Evolutionary conservation across 2,113 vertebrate genomes (phyloP), one percentile per base, ranked within the genome.

Genomic region (Lamprotornis superbus): DNA sequence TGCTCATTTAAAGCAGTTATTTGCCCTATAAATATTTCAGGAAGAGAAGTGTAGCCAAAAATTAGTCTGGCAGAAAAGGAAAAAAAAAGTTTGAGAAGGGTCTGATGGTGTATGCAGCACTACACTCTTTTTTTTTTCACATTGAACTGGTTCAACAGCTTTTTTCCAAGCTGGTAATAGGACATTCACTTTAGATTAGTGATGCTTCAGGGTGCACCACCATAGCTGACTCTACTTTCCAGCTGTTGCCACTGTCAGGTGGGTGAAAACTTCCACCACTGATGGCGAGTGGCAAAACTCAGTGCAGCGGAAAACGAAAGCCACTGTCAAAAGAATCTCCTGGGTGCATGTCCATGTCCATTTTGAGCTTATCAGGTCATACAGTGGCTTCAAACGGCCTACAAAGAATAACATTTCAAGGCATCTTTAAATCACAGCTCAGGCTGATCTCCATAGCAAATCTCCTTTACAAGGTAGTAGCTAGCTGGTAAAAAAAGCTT

Each of bases 1-100:
- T 98, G 98, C 97, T 98, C 97, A 96, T 94, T 98, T 95, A 97
- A 97, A 98, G 97, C 97, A 96, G 97, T 97, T 97, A 97, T 94
- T 97, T 96, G 96, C 83, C 87, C 94, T 97, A 92, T 97, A 97
- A 98, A 97, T 98, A 97, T 93, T 96, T 96, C 95, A 97, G 86
- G 81, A 94, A 91, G 94, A 96, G 94, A 95, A 96, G 92, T 79
- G 95, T 95, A 97, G 94, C 93, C 93, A 96, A 84, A 93, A 95
- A 94, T 89, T 85, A 94, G 77, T 89, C 94, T 92, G 78, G 88
- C 83, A 93, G 71, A 83, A 84, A 89, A 65, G 18, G 75, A 5
- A 11, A n/a, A 52, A 87, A 28, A 52, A 20, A 57, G 73, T 87
- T 63, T 65, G 40, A 92, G 82, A 91, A 94, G 27, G 46, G 23